A percentile compares a stretch with the other conserved stretches of the same genome.
Conservation (phyloP, 2,113 vertebrate genomes). For the Cyphomyrus discorhynchus region DNA sequence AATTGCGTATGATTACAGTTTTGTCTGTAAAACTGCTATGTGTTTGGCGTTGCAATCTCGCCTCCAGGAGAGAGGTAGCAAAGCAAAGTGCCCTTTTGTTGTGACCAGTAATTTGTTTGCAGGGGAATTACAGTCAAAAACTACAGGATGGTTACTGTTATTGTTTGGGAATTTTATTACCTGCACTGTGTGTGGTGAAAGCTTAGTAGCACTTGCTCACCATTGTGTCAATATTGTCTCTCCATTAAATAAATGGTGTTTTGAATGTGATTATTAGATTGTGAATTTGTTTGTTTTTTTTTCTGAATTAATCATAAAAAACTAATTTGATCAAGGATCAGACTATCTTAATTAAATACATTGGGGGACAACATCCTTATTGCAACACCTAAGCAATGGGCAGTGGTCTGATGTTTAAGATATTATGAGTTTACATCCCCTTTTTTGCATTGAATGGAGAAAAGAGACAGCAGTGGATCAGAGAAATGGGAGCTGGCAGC, state of each 20-base stretch:
- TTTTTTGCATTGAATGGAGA: constrained; percentile 20
- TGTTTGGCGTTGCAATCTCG: background rate
- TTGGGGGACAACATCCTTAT: background rate
- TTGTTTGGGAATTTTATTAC: background rate
- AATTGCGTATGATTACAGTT: background rate
- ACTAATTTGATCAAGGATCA: background rate
- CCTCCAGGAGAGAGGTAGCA: background rate
- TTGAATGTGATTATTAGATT: background rate
- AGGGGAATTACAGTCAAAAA: background rate
- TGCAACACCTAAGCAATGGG: background rate
- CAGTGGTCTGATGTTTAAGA: background rate
- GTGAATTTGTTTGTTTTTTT: background rate
- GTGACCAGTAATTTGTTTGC: background rate
- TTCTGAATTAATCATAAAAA: background rate
- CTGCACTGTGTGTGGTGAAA: background rate
- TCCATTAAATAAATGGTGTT: background rate
- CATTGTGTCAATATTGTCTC: background rate
- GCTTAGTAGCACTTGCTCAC: background rate
- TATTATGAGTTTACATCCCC: background rate
- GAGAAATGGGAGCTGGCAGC: constrained; percentile 24
- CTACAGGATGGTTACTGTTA: background rate
- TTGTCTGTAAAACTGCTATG: background rate
- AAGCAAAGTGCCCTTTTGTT: background rate
- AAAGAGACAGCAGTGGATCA: constrained; percentile 18
- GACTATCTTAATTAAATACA: background rate